A percentile compares a stretch with the other conserved stretches of the same genome.
Conservation (phyloP, 2,888 invertebrate species). For the Druceiella hillmani region DNA sequence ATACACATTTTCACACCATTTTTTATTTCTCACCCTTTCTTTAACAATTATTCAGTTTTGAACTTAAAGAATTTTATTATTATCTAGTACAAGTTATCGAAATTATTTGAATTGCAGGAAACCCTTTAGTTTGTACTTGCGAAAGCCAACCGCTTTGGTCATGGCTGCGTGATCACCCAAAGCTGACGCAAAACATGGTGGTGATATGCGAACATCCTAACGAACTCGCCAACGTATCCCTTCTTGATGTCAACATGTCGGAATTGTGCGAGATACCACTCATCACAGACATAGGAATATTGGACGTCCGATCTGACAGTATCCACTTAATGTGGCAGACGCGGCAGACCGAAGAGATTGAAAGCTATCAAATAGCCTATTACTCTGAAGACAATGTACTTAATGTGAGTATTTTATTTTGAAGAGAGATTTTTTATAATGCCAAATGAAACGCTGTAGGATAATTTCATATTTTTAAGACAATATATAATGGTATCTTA, state of each 20-base stretch:
- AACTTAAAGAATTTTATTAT: too few species aligned
- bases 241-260: slow-evolving; percentile 64
- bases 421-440: too few species aligned
- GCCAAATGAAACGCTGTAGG: too few species aligned
- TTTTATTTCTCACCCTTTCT: too few species aligned
- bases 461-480: too few species aligned
- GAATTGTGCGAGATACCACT: slow-evolving; percentile 71
- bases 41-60: too few species aligned
- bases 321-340: too few species aligned
- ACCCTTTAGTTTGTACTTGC: slow-evolving; percentile 84
- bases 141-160: slow-evolving; percentile 89
- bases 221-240: slow-evolving; percentile 60
- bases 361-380: slow-evolving; percentile 78
- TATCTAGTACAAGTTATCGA: too few species aligned
- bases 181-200: slow-evolving; percentile 47
- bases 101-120: slow-evolving; percentile 55
- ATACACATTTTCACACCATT: too few species aligned
- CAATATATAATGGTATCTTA: too few species aligned
- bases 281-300: too few species aligned
- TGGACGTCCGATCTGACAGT: too few species aligned
- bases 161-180: slow-evolving; percentile 86
- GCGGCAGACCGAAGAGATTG: slow-evolving; percentile 77
- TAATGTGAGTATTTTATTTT: slow-evolving; percentile 1
- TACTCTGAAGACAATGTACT: slow-evolving; percentile 50
- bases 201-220: slow-evolving; percentile 68